phyloP scores from a whole-genome alignment of 2,797 vertebrate genomes.

The Hafferia zeledoni region DNA sequence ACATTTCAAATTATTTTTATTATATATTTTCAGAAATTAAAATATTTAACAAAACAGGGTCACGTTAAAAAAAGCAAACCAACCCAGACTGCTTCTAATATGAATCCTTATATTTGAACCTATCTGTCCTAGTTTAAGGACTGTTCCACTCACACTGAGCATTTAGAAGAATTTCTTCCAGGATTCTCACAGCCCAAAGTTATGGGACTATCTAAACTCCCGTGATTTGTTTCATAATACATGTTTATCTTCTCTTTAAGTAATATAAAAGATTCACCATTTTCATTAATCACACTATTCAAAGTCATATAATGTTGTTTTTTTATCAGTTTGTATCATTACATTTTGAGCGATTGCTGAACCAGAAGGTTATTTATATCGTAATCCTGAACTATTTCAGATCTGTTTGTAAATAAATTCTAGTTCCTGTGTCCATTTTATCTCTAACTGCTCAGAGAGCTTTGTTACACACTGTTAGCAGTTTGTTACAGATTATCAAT shows the following conservation, averaged over 20 bases:
- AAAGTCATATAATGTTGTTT: neutral
- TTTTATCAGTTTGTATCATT: neutral
- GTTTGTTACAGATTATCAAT: neutral
- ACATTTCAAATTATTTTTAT: neutral
- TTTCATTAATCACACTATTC: neutral
- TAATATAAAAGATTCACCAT: neutral
- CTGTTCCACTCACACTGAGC: neutral
- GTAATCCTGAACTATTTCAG: neutral
- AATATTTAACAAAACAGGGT: conserved; percentile 4
- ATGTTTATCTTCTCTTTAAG: neutral
- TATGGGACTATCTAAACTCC: neutral
- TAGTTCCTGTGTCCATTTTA: neutral
- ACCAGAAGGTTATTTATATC: neutral
- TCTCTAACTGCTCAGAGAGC: neutral
- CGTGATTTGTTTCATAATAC: neutral
- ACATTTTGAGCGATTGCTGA: conserved; percentile 8
- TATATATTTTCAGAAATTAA: conserved; percentile 48
- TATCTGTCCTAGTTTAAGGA: neutral
- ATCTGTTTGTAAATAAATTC: neutral
- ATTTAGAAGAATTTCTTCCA: neutral
- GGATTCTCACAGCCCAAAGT: neutral
- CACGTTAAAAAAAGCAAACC: no score
- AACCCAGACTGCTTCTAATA: neutral
- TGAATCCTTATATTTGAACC: neutral
- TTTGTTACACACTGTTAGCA: neutral